Conservation (phyloP, 2,888 invertebrate species). For the Drosophila kuntzei region DNA sequence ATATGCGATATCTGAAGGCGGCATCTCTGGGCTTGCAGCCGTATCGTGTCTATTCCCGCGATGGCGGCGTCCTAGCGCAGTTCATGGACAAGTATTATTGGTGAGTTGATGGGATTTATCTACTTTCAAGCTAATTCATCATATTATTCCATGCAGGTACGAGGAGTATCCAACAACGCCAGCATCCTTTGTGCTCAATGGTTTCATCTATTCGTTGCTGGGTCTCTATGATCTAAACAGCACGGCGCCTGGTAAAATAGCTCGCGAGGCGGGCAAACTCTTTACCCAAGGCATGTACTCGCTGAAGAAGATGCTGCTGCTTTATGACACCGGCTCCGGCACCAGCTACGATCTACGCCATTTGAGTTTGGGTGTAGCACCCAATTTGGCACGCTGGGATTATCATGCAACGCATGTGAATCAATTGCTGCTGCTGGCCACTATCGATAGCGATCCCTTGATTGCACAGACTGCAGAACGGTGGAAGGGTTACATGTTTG, state of each 20-base stretch:
- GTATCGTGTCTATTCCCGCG: slow-evolving; percentile 90
- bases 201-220: slow-evolving; percentile 98
- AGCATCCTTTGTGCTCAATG: slow-evolving; percentile 97
- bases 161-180: slow-evolving; percentile 99
- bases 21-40: slow-evolving; percentile 93
- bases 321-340: slow-evolving; percentile 98
- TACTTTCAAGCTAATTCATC: not conserved
- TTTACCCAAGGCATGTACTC: slow-evolving; percentile 95
- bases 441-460: slow-evolving; percentile 93
- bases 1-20: slow-evolving; percentile 91
- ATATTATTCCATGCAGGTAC: slow-evolving; percentile 88
- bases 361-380: slow-evolving; percentile 93
- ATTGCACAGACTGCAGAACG: slow-evolving; percentile 93
- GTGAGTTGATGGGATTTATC: slow-evolving; percentile 86
- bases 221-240: slow-evolving; percentile 97
- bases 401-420: slow-evolving; percentile 99
- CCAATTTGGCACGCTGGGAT: slow-evolving; percentile 99
- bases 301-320: slow-evolving; percentile 93
- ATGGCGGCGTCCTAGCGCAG: slow-evolving; percentile 93
- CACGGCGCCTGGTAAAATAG: slow-evolving; percentile 90
- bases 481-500: slow-evolving; percentile 98
- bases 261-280: slow-evolving; percentile 90
- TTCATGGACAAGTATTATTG: slow-evolving; percentile 95
- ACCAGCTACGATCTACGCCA: slow-evolving; percentile 98
- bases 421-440: slow-evolving; percentile 94